Evolutionary conservation across 2,888 invertebrate genomes (phyloP), one percentile per base, ranked within the genome.

Genomic region (Argyresthia albistria): DNA sequence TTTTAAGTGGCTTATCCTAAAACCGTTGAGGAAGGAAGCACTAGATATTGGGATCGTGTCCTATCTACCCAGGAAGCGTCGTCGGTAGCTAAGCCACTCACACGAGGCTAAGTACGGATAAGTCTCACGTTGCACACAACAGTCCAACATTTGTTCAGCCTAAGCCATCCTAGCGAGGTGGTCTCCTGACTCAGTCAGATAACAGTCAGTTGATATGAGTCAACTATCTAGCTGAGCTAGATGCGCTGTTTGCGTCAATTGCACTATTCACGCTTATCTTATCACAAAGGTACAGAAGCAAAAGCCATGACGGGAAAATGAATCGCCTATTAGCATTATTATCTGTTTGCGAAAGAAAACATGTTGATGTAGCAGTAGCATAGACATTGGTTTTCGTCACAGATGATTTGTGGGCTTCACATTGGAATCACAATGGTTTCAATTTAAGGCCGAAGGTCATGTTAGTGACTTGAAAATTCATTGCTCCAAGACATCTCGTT

Each of bases 51-150:
- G 69, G 68, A 70, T 71, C 72, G 67, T 68, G 63, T 66, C 67
- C 59, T 86, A 82, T 83, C 83, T 80, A 79, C 66, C 59, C 76
- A 77, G 84, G 80, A 84, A 81, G 73, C 72, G 15, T 47, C 46
- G 43, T 35, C 50, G 42, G 76, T 71, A 35, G 54, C 46, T 43
- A 25, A 46, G 42, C 64, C 61, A 64, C 69, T 65, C 70, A 72
- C 71, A 69, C 69, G 63, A 67, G 66, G 75, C 77, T 80, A 76
- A 79, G 73, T 63, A 61, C 60, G 71, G 72, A 76, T 74, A 65
- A 74, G 60, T 63, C 60, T 77, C 67, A 64, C 55, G 67, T 78
- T 76, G 67, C 73, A 67, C 56, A 62, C 16, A 46, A 46, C 35
- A 46, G 15, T 46, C n/a, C 16, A 12, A 49, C n/a, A 37, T 8